Evolutionary conservation across 2,888 invertebrate genomes (phyloP).

Genomic region (Erpobdella octoculata): DNA sequence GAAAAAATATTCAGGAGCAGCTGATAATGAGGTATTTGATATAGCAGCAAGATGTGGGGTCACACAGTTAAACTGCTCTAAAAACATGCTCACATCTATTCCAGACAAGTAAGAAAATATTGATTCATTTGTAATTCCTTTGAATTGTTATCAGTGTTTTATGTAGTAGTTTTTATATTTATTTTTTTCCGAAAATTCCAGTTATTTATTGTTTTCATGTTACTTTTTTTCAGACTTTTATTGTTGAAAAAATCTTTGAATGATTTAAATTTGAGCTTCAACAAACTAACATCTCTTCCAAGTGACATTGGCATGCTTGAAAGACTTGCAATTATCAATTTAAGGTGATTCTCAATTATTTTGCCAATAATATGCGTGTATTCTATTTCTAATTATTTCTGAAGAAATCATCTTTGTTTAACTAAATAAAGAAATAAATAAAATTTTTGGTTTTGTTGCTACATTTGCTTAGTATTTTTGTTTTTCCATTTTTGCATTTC

Average conservation of each 20-base stretch:
- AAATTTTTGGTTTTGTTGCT: not conserved
- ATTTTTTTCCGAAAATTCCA: too few species aligned
- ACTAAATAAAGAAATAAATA: not conserved
- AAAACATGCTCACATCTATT: slow-evolving; percentile 61
- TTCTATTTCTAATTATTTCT: too few species aligned
- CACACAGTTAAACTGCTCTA: slow-evolving; percentile 70
- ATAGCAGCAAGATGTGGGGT: slow-evolving; percentile 67
- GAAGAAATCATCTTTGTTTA: not conserved
- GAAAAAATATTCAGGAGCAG: slow-evolving; percentile 61
- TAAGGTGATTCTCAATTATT: slow-evolving; percentile 28
- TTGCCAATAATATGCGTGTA: too few species aligned
- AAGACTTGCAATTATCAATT: slow-evolving; percentile 33
- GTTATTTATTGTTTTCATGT: not conserved
- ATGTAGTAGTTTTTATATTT: too few species aligned
- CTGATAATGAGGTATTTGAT: slow-evolving; percentile 65
- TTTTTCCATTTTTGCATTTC: slow-evolving; percentile 27
- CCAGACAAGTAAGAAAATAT: not conserved
- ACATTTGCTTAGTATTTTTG: not conserved
- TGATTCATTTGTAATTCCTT: too few species aligned
- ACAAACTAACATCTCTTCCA: slow-evolving; percentile 30
- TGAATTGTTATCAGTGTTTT: too few species aligned
- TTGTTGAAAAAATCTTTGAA: slow-evolving; percentile 19
- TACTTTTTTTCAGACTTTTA: slow-evolving; percentile 28
- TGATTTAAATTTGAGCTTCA: slow-evolving; percentile 35
- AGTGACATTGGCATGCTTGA: slow-evolving; percentile 25